Percentiles rank a stretch among this genome's conserved stretches.
Conservation (phyloP, 2,113 vertebrate species). For the Limanda limanda region DNA sequence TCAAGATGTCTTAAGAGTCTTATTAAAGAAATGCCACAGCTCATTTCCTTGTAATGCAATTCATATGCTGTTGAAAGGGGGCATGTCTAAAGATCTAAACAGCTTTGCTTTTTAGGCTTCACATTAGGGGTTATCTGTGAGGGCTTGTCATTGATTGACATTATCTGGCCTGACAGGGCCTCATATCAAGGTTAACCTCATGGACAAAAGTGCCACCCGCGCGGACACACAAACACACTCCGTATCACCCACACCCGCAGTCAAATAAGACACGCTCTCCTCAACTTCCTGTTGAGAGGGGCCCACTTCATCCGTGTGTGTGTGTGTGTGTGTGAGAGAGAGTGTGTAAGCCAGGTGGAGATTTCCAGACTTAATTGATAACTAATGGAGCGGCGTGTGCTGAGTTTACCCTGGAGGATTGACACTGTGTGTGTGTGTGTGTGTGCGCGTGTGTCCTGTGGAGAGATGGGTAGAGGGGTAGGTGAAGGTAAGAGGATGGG, state of each 20-base stretch:
- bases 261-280: constrained; percentile 47
- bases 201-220: constrained; percentile 72
- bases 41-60: constrained; percentile 81
- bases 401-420: constrained; percentile 80
- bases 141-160: constrained; percentile 83
- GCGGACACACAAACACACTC: constrained; percentile 56
- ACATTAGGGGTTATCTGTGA: constrained; percentile 81
- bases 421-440: constrained; percentile 43
- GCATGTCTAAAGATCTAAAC: constrained; percentile 84
- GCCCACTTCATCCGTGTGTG: constrained; percentile 20
- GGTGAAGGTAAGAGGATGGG: constrained; percentile 42
- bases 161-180: constrained; percentile 83
- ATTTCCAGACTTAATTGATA: constrained; percentile 86
- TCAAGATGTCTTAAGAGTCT: constrained; percentile 84
- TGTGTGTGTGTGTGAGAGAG: constrained; percentile 15
- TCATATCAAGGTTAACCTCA: constrained; percentile 85
- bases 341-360: constrained; percentile 79
- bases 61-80: constrained; percentile 80
- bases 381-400: constrained; percentile 85
- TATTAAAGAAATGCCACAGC: constrained; percentile 84
- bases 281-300: constrained; percentile 64
- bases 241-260: constrained; percentile 44
- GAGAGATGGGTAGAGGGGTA: constrained; percentile 36
- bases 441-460: constrained; percentile 43
- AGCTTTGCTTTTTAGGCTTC: constrained; percentile 83